Evolutionary conservation across 2,113 vertebrate genomes (phyloP), one percentile per base, ranked within the genome.

Genomic region (Emydocephalus ijimae): DNA sequence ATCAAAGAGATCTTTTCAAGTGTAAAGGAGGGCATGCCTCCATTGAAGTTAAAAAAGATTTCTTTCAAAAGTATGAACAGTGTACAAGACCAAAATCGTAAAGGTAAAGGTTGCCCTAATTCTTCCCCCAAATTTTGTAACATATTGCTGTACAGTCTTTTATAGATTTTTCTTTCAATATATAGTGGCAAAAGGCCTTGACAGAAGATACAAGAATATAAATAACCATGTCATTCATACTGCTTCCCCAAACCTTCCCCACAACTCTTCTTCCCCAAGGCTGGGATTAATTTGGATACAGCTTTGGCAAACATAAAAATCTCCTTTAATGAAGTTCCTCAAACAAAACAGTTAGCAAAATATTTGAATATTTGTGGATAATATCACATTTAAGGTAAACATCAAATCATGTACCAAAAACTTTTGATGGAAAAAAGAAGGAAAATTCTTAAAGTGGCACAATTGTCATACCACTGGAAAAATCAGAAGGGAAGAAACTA

Each of bases 351-450:
- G 97, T 98, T 98, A 98, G 98, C 98, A 98, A 98, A 98, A 98
- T 98, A 98, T 98, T 95, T 98, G 97, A 98, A 97, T 97, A 98
- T 98, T 97, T 97, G 97, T 97, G 97, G 97, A 98, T 98, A 98
- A 98, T 98, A 98, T 99, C 98, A 98, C 98, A 98, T 98, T 98
- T 98, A 98, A 98, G 98, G 98, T 98, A 99, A 98, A 99, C 98
- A 98, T 98, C 98, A 99, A 98, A 99, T 98, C 98, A 98, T 98
- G 98, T 98, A 98, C 98, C 98, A 98, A 98, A 98, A 98, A 15
- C 92, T 97, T 96, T 97, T 97, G 98, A 97, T 93, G 93, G 96
- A 95, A 85, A 93, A 97, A 92, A 95, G 86, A 93, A 93, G 95
- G 92, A 97, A 96, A 96, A 97, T 91, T 92, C 86, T 95, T 95